These are phyloP conservation scores for Rallus crepitans DNA, from an alignment of 2,797 vertebrate species.

Conservation along the genomic window DNA sequence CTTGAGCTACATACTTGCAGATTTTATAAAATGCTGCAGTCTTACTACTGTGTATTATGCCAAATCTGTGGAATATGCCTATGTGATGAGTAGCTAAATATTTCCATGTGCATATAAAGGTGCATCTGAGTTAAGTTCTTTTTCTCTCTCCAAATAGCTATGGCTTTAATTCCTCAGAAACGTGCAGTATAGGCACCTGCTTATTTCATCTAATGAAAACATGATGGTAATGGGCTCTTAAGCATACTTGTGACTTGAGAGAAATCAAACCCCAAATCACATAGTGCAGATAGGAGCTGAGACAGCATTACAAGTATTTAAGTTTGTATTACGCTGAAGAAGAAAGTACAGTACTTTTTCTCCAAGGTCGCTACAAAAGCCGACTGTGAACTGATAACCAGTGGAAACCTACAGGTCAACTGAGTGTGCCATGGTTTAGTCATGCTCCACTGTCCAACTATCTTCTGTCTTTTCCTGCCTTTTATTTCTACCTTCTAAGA, in stretches of 20 bases:
- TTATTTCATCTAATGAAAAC: neutral
- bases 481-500: neutral
- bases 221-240: neutral
- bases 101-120: neutral
- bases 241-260: rapidly evolving
- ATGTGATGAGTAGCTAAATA: neutral
- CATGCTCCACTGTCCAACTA: neutral
- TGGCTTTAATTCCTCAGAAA: neutral
- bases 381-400: neutral
- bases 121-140: neutral
- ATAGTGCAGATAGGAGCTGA: neutral
- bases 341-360: neutral
- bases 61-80: neutral
- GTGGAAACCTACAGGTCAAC: neutral
- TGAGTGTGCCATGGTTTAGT: neutral
- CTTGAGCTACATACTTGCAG: neutral
- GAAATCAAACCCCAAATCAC: neutral
- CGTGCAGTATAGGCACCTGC: neutral
- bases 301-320: neutral
- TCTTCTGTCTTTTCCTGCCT: neutral
- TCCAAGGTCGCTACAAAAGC: neutral
- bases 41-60: neutral
- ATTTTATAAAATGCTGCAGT: neutral
- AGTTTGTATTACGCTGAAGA: neutral
- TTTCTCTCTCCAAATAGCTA: neutral